Conservation (phyloP, 2,888 invertebrate genomes). For the Clostera curtula region DNA sequence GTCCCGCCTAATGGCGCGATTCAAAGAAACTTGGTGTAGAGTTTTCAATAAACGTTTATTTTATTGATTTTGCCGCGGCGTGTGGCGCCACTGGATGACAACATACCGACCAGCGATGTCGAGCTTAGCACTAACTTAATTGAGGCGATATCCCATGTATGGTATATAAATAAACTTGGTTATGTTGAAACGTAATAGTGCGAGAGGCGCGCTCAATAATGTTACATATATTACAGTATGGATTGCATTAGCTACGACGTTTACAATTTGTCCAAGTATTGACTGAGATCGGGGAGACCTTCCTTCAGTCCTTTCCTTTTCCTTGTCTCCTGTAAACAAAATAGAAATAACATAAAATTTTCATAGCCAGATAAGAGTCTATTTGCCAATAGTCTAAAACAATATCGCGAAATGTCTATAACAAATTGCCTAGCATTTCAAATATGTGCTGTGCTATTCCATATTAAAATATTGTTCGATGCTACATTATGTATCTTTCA, state of each 20-base stretch:
- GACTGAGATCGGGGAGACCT: slow-evolving; percentile 94
- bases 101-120: slow-evolving; percentile 22
- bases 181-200: slow-evolving; percentile 35
- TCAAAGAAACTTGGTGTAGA: slow-evolving; percentile 5
- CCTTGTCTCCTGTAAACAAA: slow-evolving; percentile 86
- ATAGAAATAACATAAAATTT: slow-evolving; percentile 13
- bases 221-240: slow-evolving; percentile 67
- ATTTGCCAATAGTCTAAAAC: neutral
- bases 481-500: slow-evolving; percentile 54
- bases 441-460: too few relatives aligned
- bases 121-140: slow-evolving; percentile 34
- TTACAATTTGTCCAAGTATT: slow-evolving; percentile 99
- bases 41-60: slow-evolving; percentile 2
- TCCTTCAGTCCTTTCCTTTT: slow-evolving; percentile 99
- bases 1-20: too few relatives aligned
- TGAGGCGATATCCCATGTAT: slow-evolving; percentile 35
- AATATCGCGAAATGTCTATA: too few relatives aligned
- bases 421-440: too few relatives aligned
- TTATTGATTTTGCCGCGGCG: slow-evolving; percentile 1
- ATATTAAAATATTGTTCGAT: slow-evolving; percentile 1
- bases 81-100: slow-evolving; percentile 10
- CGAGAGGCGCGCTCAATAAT: slow-evolving; percentile 55
- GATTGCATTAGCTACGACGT: slow-evolving; percentile 63
- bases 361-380: neutral
- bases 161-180: slow-evolving; percentile 34